Evolutionary conservation across 2,888 invertebrate genomes (phyloP).

Genomic region (Erebia palarica): DNA sequence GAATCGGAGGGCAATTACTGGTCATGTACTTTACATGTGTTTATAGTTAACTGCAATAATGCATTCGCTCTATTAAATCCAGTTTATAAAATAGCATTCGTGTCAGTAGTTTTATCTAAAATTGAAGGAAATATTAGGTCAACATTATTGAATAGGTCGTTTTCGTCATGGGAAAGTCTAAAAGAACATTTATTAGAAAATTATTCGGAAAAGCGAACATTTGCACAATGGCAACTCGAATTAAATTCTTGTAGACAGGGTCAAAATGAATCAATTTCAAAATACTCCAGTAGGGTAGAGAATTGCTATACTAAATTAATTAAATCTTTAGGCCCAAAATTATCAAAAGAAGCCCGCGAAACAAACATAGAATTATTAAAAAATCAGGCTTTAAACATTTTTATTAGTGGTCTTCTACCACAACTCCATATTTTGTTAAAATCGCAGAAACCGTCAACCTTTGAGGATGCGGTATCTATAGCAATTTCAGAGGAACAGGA

Average conservation of each 20-base stretch:
- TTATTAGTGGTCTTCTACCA: constrained; percentile 46
- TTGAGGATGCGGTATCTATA: constrained; percentile 47
- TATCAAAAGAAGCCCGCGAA: constrained; percentile 28
- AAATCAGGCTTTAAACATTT: constrained; percentile 48
- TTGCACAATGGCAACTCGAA: neutral
- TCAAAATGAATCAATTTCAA: neutral
- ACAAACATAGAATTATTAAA: constrained; percentile 45
- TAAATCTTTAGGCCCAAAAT: neutral
- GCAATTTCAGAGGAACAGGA: neutral
- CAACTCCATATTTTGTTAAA: constrained; percentile 48
- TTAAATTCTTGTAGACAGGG: neutral
- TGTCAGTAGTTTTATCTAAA: neutral
- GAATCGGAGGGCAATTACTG: too few species aligned
- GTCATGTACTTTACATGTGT: too few species aligned
- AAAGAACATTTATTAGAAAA: neutral
- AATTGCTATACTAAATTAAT: neutral
- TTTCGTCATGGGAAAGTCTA: neutral
- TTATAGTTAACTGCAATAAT: too few species aligned
- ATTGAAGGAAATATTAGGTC: neutral
- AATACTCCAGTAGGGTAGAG: neutral
- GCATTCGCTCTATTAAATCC: neutral
- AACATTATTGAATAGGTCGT: neutral
- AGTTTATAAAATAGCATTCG: neutral
- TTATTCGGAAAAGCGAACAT: neutral
- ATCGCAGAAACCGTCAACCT: constrained; percentile 43